Evolutionary conservation across 1,140 invertebrate genomes (phyloP).

Genomic region (Drosophila novamexicana): DNA sequence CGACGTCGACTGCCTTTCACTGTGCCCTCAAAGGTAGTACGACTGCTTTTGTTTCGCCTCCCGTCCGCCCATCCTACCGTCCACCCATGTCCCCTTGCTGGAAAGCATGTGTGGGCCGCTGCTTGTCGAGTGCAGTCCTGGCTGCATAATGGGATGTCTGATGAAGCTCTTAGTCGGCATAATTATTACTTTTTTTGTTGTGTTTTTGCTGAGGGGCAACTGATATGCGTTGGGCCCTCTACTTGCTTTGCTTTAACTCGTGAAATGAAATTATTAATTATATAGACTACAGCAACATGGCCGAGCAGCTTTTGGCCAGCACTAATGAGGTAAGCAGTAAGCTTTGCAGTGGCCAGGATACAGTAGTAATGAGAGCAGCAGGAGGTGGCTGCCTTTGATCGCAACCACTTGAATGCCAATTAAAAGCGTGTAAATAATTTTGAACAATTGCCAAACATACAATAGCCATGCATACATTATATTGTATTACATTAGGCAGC

Average conservation of each 20-base stretch:
- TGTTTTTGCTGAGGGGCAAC: conserved; percentile 30
- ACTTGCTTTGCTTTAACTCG: conserved; percentile 18
- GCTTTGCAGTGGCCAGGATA: conserved; percentile 3
- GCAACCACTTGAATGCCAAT: conserved; percentile 78
- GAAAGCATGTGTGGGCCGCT: conserved; percentile 49
- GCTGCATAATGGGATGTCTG: conserved; percentile 82
- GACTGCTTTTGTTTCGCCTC: conserved; percentile 63
- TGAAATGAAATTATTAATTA: conserved; percentile 51
- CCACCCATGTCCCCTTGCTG: background rate
- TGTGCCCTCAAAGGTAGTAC: conserved; percentile 69
- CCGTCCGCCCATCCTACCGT: background rate
- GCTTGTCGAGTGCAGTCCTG: conserved; percentile 73
- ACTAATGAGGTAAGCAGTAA: conserved; percentile 39
- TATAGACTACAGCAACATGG: background rate
- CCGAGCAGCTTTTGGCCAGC: conserved; percentile 22
- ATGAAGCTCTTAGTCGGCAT: conserved; percentile 83
- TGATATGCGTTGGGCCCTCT: conserved; percentile 37
- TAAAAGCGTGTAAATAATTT: conserved; percentile 82
- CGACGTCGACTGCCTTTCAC: conserved; percentile 31
- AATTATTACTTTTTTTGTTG: conserved; percentile 73
- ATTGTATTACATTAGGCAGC: conserved; percentile 23
- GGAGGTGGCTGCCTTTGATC: conserved; percentile 58
- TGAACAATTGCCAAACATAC: conserved; percentile 71
- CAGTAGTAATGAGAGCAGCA: conserved; percentile 19
- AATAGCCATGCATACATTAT: conserved; percentile 60